phyloP scores from a whole-genome alignment of 2,113 vertebrate species.

The Mirounga angustirostris region DNA sequence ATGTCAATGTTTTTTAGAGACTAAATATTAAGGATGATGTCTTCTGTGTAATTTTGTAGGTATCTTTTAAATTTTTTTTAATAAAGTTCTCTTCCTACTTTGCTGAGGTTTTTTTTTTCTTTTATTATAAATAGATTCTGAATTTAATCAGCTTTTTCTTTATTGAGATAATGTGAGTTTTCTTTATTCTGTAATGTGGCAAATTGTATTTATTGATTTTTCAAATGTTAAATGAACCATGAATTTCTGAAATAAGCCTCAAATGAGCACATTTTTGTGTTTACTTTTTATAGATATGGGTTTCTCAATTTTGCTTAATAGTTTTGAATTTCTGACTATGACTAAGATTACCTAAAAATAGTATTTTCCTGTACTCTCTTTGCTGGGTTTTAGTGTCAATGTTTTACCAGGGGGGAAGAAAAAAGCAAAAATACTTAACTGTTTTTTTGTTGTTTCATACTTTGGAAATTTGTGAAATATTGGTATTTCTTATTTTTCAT shows the following conservation, averaged over 20 bases:
- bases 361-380: not conserved
- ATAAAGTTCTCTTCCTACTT: not conserved
- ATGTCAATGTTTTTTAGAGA: no score
- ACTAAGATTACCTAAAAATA: not conserved
- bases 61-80: not conserved
- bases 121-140: not conserved
- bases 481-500: not conserved
- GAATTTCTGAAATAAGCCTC: not conserved
- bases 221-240: not conserved
- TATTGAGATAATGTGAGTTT: not conserved
- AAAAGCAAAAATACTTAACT: not conserved
- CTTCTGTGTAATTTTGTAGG: not conserved
- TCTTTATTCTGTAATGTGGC: not conserved
- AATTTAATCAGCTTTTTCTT: not conserved
- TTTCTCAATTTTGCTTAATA: not conserved
- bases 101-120: not conserved
- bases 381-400: not conserved
- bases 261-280: not conserved
- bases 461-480: not conserved
- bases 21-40: not conserved
- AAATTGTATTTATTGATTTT: conserved; percentile 4
- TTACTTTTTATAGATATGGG: not conserved
- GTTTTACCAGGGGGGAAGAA: not conserved
- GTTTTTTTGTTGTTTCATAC: not conserved
- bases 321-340: not conserved